Evolutionary conservation across 2,888 invertebrate species (phyloP).

Genomic region (Isoperla grammatica): DNA sequence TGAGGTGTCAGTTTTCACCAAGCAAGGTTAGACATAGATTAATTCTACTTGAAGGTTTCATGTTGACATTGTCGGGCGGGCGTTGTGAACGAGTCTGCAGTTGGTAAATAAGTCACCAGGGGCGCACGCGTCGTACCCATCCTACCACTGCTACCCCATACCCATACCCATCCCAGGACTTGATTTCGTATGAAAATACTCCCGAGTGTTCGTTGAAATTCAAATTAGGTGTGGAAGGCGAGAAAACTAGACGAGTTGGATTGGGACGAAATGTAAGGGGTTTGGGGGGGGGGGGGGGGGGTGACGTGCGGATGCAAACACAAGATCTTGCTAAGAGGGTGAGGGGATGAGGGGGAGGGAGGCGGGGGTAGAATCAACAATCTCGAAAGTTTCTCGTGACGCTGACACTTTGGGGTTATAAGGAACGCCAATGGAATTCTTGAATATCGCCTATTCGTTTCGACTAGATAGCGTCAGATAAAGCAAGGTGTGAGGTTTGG

Average conservation of each 20-base stretch:
- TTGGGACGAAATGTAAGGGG: neutral
- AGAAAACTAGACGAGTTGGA: neutral
- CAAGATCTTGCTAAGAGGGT: neutral
- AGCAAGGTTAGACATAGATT: no score
- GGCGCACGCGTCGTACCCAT: no score
- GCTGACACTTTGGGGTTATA: conserved; percentile 5
- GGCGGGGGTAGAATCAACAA: neutral
- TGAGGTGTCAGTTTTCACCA: no score
- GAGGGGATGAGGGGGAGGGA: neutral
- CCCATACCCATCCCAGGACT: neutral
- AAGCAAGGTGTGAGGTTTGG: neutral
- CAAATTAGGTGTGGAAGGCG: conserved; percentile 23
- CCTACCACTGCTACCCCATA: neutral
- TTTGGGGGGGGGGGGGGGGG: neutral
- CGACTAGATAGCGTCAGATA: neutral
- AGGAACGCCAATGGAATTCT: conserved; percentile 7
- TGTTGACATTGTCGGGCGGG: no score
- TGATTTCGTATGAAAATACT: conserved; percentile 28
- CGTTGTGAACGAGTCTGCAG: no score
- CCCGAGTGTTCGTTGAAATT: conserved; percentile 25
- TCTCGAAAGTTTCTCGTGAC: conserved; percentile 1
- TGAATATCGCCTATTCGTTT: conserved; percentile 1
- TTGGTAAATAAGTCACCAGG: no score
- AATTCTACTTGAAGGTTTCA: no score
- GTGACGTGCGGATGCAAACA: neutral